Evolutionary conservation across 23 tunicate species (phyloP).

Genomic region (Styela clava): DNA sequence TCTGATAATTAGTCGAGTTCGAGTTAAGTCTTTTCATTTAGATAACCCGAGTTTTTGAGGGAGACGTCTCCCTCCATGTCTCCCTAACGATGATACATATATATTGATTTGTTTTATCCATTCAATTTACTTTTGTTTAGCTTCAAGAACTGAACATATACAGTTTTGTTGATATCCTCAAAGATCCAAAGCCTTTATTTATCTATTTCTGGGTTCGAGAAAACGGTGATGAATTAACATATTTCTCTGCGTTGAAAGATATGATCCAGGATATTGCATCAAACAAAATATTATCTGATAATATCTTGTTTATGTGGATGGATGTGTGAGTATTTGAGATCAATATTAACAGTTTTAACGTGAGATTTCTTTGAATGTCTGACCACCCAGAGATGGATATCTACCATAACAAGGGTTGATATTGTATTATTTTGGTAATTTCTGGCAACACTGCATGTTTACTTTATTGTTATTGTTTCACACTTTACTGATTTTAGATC

Average conservation of each 20-base stretch:
- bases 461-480: no score
- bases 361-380: no score
- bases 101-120: no score
- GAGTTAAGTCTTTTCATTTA: no score
- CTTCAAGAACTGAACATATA: conserved; percentile 17
- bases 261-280: conserved; percentile 4
- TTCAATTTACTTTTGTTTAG: neutral
- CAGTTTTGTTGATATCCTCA: conserved; percentile 12
- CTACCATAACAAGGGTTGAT: no score
- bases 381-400: no score
- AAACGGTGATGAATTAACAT: neutral
- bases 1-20: no score
- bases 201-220: conserved; percentile 20
- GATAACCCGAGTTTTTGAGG: no score
- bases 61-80: no score
- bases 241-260: neutral
- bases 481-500: neutral
- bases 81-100: no score
- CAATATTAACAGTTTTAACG: no score
- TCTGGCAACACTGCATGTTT: neutral
- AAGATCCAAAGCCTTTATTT: conserved; percentile 9
- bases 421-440: neutral
- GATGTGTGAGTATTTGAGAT: conserved; percentile 7
- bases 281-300: neutral
- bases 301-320: conserved; percentile 18